Evolutionary conservation across 2,113 vertebrate genomes (phyloP), one percentile per base, ranked within the genome.

Genomic region (Globicephala melas): DNA sequence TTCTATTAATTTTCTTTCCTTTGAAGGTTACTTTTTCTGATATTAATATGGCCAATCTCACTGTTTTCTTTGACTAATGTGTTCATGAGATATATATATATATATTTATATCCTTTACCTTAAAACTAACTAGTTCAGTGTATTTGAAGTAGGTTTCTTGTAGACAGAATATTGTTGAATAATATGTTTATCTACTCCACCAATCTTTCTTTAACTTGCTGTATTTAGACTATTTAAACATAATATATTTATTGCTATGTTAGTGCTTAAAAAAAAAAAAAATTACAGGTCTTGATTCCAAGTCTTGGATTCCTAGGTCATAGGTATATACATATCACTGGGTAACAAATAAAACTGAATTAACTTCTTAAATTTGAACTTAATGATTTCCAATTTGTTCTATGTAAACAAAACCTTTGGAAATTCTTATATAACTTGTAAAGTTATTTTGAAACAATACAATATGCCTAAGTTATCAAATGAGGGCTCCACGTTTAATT

Each of bases 291-390:
- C 47, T 74, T 74, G 50, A 97, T 79, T 96, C 38, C 62, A 94
- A 91, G 68, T 67, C 63, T 67, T 96, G 2, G 44, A 81, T 76
- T 62, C 50, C 53, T 71, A 95, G 82, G n/a, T 93, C 38, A 55
- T 47, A 85, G 33, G 44, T 88, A 55, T 31, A 79, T 12, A 89
- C 21, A 10, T n/a, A 70, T 31, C 15, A 80, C 0, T 76, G 41
- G 53, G 17, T 14, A 85, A 85, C 36, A 92, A 73, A 50, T 58
- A 33, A 77, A 92, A 31, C 10, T 53, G 17, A 95, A 92, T 58
- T 80, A 89, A 74, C 50, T 74, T 85, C 71, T 65, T 97, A 92
- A 89, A 71, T 73, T 77, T 93, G 53, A 20, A 92, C 44, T 95
- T 87, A 58, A 85, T 44, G 60, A 87, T 74, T 95, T 74, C 47